Base-by-base conservation (phyloP, 2,797 vertebrate genomes). In the Tapirus indicus region DNA sequence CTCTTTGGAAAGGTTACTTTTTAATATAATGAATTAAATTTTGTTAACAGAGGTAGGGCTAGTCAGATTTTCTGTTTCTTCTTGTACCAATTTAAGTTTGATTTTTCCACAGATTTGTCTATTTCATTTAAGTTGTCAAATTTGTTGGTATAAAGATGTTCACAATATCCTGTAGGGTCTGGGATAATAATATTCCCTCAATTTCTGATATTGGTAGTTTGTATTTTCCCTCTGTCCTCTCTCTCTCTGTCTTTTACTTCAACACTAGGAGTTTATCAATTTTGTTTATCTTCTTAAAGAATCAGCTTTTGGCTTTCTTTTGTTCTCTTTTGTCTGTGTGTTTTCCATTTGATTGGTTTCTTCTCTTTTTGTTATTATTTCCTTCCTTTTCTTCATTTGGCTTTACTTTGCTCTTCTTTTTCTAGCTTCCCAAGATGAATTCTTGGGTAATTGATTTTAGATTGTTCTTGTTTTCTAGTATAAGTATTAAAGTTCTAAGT, bases 201-300 rank as follows among this genome's bases (percentile, higher is more conserved):
- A 1, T 41, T 18, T 44, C 60, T 21, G 49, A 6, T 4, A 1
- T 6, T 23, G 3, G 38, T 2, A 2, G 1, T 6, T 17, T 20
- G 12, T 12, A 17, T 20, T 38, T 5, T 14, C 3, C 13, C n/a
- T 12, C 38, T 6, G 58, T 29, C 10, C 47, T 52, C 38, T 25
- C 32, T 23, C 75, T 77, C 41, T 72, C 47, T n/a, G 18, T 77
- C 72, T 75, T 56, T 52, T 64, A 29, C 60, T 25, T 27, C 29
- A 25, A 6, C 20, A n/a, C 66, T 29, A 35, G 8, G 68, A 2
- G 7, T n/a, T 64, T 9, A 27, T 85, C 10, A 1, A 0, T 21
- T 64, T 64, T 38, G 29, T 25, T 47, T 54, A 18, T 60, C 27
- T 69, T 38, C 62, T 79, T 47, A 58, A 85, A 60, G 20, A 64